phyloP scores from a whole-genome alignment of 2,888 invertebrate genomes.

The Nephrotoma appendiculata region DNA sequence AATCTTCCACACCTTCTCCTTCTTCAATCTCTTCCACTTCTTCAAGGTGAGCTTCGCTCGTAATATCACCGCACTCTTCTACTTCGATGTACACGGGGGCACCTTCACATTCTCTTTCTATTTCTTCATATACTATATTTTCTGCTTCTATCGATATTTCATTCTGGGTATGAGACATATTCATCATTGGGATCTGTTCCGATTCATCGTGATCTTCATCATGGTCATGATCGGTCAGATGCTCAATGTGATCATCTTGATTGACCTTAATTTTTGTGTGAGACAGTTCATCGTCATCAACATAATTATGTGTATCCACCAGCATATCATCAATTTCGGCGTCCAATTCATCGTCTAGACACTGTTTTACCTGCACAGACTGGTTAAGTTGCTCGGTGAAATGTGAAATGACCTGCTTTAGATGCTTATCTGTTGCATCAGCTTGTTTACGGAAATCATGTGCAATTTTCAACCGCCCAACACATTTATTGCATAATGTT shows the following conservation, averaged over 20 bases:
- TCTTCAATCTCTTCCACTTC: conserved; percentile 1
- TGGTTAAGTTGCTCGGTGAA: conserved; percentile 21
- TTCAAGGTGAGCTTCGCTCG: not conserved
- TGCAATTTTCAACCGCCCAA: conserved; percentile 18
- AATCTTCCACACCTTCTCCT: not conserved
- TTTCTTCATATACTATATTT: conserved; percentile 8
- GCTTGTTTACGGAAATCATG: conserved; percentile 21
- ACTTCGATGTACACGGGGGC: not conserved
- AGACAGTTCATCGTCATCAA: conserved; percentile 14
- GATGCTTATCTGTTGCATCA: conserved; percentile 19
- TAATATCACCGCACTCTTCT: not conserved
- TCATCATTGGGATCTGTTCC: not conserved
- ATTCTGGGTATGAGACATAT: conserved; percentile 1
- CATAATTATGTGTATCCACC: not conserved
- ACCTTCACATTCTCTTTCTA: conserved; percentile 7
- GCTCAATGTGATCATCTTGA: not conserved
- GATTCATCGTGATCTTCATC: not conserved
- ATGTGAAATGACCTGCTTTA: conserved; percentile 20
- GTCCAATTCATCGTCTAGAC: conserved; percentile 8
- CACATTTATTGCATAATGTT: conserved; percentile 20
- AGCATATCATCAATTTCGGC: not conserved
- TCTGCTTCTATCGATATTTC: conserved; percentile 7
- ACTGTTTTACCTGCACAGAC: not conserved
- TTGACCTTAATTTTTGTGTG: conserved; percentile 8
- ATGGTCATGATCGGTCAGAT: not conserved